Percentiles rank a stretch among this genome's conserved stretches.
Evolutionary conservation across 1,140 invertebrate genomes (phyloP).

Genomic region (Drosophila sechellia): DNA sequence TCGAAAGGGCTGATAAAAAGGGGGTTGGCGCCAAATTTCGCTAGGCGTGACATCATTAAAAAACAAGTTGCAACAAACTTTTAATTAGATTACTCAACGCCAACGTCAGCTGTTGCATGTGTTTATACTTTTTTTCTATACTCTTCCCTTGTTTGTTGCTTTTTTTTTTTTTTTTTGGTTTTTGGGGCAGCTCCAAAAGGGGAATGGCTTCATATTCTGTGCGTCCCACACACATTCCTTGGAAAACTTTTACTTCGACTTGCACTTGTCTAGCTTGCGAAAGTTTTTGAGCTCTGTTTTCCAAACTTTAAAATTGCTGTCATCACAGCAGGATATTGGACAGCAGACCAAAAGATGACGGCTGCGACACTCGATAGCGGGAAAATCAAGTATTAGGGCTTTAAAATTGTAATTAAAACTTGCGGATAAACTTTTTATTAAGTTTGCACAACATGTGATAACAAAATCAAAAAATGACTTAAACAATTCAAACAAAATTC

Average conservation of each 20-base stretch:
- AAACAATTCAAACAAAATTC: too few relatives aligned
- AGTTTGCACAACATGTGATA: background rate
- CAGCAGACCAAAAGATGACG: background rate
- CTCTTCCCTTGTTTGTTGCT: background rate
- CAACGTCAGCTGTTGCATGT: conserved; percentile 72
- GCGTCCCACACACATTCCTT: conserved; percentile 6
- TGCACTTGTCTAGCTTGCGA: conserved; percentile 27
- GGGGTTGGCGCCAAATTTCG: conserved; percentile 58
- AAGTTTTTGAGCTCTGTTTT: conserved; percentile 32
- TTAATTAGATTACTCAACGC: conserved; percentile 75
- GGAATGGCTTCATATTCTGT: conserved; percentile 6
- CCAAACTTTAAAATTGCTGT: conserved; percentile 34
- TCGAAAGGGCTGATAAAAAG: background rate
- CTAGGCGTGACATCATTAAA: conserved; percentile 58
- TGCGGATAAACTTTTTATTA: background rate
- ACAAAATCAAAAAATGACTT: too few relatives aligned
- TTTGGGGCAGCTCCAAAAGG: background rate
- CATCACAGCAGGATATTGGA: conserved; percentile 16
- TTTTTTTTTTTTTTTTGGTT: background rate
- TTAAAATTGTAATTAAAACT: conserved; percentile 5
- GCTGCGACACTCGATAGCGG: conserved; percentile 1
- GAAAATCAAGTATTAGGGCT: conserved; percentile 1
- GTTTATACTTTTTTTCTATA: background rate
- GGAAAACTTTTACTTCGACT: conserved; percentile 38
- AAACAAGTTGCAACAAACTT: conserved; percentile 70